Evolutionary conservation across 2,888 invertebrate species (phyloP).

Genomic region (Pasiphila rectangulata): DNA sequence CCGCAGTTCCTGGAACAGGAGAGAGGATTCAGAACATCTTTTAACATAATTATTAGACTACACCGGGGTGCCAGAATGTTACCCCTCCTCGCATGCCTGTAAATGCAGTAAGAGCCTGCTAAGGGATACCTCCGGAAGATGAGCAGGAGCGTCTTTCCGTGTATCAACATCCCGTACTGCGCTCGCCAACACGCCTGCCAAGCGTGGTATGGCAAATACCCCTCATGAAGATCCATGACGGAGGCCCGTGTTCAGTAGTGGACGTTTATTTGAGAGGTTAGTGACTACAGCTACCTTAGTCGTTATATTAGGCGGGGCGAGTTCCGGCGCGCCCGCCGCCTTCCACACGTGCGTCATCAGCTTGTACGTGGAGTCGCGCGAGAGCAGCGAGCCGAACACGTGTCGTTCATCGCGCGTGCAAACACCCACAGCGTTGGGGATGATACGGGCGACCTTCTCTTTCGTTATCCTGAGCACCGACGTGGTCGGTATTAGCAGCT

Average conservation of each 20-base stretch:
- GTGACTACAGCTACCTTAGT: no score
- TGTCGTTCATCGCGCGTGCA: constrained; percentile 91
- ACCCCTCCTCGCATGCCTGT: no score
- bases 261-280: no score
- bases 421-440: constrained; percentile 96
- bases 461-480: constrained; percentile 93
- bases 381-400: constrained; percentile 94
- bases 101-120: no score
- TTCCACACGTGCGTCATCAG: constrained; percentile 93
- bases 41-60: neutral
- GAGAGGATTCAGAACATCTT: constrained; percentile 17
- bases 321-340: constrained; percentile 76
- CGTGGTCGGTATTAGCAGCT: constrained; percentile 93
- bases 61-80: no score
- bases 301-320: constrained; percentile 62
- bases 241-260: no score
- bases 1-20: constrained; percentile 63
- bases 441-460: constrained; percentile 95
- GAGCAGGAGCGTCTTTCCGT: no score
- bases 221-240: no score
- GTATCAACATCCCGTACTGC: no score
- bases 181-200: no score
- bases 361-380: constrained; percentile 92
- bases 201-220: no score
- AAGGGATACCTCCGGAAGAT: no score